phyloP scores from a whole-genome alignment of 2,797 vertebrate genomes.

The Coendou prehensilis region DNA sequence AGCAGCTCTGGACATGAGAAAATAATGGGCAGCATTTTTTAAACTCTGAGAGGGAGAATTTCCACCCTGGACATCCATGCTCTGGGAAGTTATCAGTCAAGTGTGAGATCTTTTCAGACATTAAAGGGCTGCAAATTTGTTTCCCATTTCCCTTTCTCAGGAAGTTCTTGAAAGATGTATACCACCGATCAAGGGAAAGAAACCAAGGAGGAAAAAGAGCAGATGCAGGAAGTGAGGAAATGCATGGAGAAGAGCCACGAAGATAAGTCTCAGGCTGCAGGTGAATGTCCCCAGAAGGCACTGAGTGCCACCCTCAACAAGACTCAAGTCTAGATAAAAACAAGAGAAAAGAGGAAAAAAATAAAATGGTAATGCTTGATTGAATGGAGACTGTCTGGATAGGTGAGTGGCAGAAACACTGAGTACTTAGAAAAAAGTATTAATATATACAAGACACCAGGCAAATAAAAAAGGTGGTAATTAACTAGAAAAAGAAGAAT shows the following conservation, averaged over 20 bases:
- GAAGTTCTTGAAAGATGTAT: neutral
- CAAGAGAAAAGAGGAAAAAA: neutral
- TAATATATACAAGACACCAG: neutral
- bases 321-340: neutral
- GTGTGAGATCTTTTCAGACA: neutral
- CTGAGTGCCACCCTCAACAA: neutral
- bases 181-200: neutral
- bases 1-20: neutral
- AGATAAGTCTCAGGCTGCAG: neutral
- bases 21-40: neutral
- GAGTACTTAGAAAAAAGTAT: neutral
- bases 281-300: neutral
- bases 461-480: neutral
- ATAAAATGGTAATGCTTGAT: fast-evolving
- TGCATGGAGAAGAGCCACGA: neutral
- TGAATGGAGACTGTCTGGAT: neutral
- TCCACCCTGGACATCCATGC: neutral
- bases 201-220: neutral
- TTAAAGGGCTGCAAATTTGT: neutral
- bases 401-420: neutral
- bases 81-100: neutral
- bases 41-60: neutral
- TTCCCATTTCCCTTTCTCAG: neutral
- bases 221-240: neutral
- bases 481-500: neutral